phyloP scores from a whole-genome alignment of 2,888 invertebrate species.

The Fragum fragum region DNA sequence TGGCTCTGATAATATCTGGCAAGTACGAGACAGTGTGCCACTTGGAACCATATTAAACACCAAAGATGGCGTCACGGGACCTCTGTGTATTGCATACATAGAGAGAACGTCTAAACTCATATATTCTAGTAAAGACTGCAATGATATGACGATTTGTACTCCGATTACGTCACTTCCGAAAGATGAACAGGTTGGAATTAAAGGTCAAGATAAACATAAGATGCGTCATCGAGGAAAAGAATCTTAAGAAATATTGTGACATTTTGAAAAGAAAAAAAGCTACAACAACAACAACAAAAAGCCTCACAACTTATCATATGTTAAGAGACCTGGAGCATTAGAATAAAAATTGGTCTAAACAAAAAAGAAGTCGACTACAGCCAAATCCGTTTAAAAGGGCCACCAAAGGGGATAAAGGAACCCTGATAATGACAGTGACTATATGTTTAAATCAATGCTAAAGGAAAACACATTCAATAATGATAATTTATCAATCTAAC shows the following conservation, averaged over 20 bases:
- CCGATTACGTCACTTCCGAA: conserved; percentile 25
- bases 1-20: conserved; percentile 43
- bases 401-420: too few relatives aligned
- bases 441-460: too few relatives aligned
- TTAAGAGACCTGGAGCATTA: too few relatives aligned
- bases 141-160: conserved; percentile 52
- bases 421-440: too few relatives aligned
- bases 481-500: too few relatives aligned
- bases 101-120: conserved; percentile 38
- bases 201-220: conserved; percentile 14
- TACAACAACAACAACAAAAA: too few relatives aligned
- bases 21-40: conserved; percentile 40
- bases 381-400: too few relatives aligned
- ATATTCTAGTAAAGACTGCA: conserved; percentile 39
- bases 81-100: conserved; percentile 17
- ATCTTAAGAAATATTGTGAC: too few relatives aligned
- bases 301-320: too few relatives aligned
- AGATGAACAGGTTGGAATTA: neutral
- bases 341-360: neutral
- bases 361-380: too few relatives aligned
- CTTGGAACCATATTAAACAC: conserved; percentile 38
- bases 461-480: too few relatives aligned
- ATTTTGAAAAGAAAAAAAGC: too few relatives aligned
- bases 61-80: conserved; percentile 46
- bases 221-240: neutral